phyloP scores from a whole-genome alignment of 2,113 vertebrate species.

The Myotis lucifugus region DNA sequence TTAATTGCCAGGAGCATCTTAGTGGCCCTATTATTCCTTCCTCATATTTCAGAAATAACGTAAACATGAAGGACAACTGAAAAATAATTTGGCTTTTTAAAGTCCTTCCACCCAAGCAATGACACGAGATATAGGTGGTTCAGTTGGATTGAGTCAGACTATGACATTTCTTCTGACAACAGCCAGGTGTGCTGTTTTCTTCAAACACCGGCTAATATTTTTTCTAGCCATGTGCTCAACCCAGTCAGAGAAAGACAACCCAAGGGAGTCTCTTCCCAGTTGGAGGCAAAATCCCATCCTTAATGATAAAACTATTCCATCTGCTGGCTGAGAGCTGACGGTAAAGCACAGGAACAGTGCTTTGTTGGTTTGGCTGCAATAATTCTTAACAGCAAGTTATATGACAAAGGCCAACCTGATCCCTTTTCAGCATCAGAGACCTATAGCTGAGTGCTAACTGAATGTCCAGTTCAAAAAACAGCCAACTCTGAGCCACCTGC shows the following conservation, averaged over 20 bases:
- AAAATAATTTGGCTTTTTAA: background rate
- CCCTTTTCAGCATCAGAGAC: background rate
- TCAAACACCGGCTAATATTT: background rate
- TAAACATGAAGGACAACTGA: background rate
- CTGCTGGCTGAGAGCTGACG: background rate
- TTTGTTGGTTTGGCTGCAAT: background rate
- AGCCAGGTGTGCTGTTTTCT: background rate
- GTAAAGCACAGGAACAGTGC: background rate
- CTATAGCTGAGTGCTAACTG: background rate
- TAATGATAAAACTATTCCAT: background rate
- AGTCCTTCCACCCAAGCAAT: background rate
- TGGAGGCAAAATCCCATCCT: background rate
- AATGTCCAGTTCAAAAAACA: background rate
- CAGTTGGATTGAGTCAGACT: background rate
- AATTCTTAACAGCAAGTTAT: background rate
- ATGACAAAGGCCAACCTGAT: background rate
- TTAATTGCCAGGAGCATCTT: background rate
- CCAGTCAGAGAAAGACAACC: background rate
- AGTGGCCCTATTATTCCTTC: background rate
- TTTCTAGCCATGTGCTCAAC: background rate
- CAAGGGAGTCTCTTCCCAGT: background rate
- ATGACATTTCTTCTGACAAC: background rate
- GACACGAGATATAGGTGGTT: background rate
- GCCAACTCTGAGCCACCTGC: background rate
- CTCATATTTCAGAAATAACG: slow-evolving; percentile 6